These are phyloP conservation scores for Odontophorus gujanensis DNA, from an alignment of 2,113 vertebrate species.

Conservation along the genomic window DNA sequence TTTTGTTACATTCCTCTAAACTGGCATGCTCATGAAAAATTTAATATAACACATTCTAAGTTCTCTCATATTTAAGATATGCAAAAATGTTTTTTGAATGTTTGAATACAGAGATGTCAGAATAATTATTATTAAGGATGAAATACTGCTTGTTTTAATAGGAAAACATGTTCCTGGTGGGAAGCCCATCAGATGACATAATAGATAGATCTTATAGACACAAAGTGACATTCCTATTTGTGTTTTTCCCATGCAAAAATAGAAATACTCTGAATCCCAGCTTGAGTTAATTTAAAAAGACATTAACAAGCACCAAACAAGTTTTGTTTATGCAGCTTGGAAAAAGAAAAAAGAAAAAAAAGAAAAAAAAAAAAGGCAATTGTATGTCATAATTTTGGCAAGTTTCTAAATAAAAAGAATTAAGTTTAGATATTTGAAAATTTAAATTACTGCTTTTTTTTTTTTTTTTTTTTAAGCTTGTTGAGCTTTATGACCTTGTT, in stretches of 20 bases:
- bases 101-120: background rate
- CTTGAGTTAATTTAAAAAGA: background rate
- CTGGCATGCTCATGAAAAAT: background rate
- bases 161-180: background rate
- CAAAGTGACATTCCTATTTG: background rate
- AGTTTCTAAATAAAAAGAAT: constrained; percentile 30
- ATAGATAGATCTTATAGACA: background rate
- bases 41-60: background rate
- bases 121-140: background rate
- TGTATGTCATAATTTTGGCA: constrained; percentile 16
- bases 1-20: background rate
- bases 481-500: constrained; percentile 70
- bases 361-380: background rate
- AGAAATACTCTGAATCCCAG: background rate
- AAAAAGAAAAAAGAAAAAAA: too few species aligned
- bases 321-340: constrained; percentile 7
- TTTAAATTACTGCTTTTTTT: constrained; percentile 48
- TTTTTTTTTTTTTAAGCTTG: constrained; percentile 43
- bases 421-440: constrained; percentile 56
- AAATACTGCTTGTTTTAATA: background rate
- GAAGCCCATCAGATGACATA: background rate
- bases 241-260: background rate
- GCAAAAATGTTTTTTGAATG: background rate
- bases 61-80: constrained; percentile 1
- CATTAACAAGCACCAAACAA: background rate